Evolutionary conservation across 1,140 invertebrate genomes (phyloP), one percentile per base, ranked within the genome.

Genomic region (Trachymyrmex cornetzi): DNA sequence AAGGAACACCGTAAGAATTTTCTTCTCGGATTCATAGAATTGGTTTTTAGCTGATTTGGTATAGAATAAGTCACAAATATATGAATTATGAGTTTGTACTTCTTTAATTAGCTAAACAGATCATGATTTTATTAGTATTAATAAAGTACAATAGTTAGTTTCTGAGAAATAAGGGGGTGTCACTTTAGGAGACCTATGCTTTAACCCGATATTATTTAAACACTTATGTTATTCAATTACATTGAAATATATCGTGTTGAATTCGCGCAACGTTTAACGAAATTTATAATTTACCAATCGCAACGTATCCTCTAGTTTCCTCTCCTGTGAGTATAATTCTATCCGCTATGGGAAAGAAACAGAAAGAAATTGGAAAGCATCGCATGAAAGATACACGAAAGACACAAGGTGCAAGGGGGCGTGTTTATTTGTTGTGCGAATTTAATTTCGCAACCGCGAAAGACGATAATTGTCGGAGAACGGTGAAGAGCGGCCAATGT

Each of bases 221-320:
- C 14, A 34, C 12, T 55, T 14, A 38, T 4, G 38, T 55, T 24
- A 80, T 2, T 50, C 19, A n/a, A 6, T 2, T 27, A 38, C 27
- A 57, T 71, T 16, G 19, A 48, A 27, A 63, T 48, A 7, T 44
- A 77, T 64, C 30, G 2, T n/a, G 5, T 53, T 48, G 19, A 19
- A 3, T 79, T 30, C 12, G 44, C 24, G 57, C 24, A 64, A 44
- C 7, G 64, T 69, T 55, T 69, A 5, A 53, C n/a, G 4, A 69
- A 80, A 55, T 80, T 80, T 55, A 38, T 64, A 64, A 19, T 6
- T 67, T 67, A 67, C 16, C 24, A 27, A 80, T 67, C 19, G 34
- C 30, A 30, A 11, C 12, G 3, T 24, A 16, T 24, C 34, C 5
- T 50, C 9, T 4, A 30, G 55, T 48, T 9, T 63, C 24, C n/a